phyloP scores from a whole-genome alignment of 2,113 vertebrate species.

The Prinia subflava region DNA sequence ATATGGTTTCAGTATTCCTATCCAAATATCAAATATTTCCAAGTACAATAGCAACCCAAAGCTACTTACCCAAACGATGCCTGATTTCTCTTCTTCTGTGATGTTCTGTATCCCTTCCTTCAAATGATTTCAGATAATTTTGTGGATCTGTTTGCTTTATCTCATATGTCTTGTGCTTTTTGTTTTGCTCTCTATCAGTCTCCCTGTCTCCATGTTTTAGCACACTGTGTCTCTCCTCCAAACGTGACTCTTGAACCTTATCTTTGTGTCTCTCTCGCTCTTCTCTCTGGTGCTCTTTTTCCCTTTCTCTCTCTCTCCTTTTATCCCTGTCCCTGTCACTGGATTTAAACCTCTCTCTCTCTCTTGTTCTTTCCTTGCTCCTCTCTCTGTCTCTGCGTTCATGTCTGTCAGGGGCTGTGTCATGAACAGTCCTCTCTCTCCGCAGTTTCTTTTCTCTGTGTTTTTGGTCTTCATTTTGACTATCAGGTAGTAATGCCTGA shows the following conservation, averaged over 20 bases:
- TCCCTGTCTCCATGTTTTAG: slow-evolving; percentile 47
- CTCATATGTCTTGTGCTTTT: slow-evolving; percentile 25
- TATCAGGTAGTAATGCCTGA: slow-evolving; percentile 48
- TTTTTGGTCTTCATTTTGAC: slow-evolving; percentile 62
- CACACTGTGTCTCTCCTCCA: slow-evolving; percentile 16
- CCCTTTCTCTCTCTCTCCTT: slow-evolving; percentile 32
- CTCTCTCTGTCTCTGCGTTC: slow-evolving; percentile 43
- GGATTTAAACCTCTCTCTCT: slow-evolving; percentile 56
- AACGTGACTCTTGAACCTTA: background rate
- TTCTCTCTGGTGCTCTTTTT: background rate
- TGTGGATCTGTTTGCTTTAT: background rate
- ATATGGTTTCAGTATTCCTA: background rate
- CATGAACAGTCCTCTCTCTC: slow-evolving; percentile 25
- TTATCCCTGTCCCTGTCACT: slow-evolving; percentile 62
- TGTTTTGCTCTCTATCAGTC: slow-evolving; percentile 12
- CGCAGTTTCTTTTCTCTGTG: slow-evolving; percentile 56
- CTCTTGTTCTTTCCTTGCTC: slow-evolving; percentile 56
- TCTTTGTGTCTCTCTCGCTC: background rate
- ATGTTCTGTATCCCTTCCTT: slow-evolving; percentile 4
- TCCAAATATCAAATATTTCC: background rate
- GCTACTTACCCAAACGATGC: slow-evolving; percentile 35
- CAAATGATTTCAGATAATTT: background rate
- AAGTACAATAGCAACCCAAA: background rate
- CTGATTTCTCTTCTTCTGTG: slow-evolving; percentile 44
- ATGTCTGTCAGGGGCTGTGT: background rate